phyloP scores from a whole-genome alignment of 1,140 invertebrate species.

The Platorchestia sp. region DNA sequence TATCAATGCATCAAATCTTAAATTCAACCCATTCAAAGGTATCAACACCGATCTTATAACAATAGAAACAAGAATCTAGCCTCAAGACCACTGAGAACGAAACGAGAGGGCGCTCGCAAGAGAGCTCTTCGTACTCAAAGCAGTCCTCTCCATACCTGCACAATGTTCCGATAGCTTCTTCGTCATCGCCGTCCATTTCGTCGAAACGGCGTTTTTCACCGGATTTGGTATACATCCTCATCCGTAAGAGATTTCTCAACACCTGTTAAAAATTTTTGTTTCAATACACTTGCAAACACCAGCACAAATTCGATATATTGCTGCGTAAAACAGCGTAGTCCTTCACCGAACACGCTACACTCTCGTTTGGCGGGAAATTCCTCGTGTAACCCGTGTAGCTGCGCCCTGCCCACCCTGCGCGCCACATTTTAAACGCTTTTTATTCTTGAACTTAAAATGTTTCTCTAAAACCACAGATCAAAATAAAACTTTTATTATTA shows the following conservation, averaged over 20 bases:
- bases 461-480: neutral
- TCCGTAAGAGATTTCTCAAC: conserved; percentile 20
- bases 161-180: conserved; percentile 47
- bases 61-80: neutral
- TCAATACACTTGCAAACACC: neutral
- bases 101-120: neutral
- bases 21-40: neutral
- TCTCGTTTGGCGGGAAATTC: conserved; percentile 54
- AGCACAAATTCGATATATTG: neutral
- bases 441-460: neutral
- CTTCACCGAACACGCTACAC: conserved; percentile 43
- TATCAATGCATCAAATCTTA: neutral
- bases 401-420: conserved; percentile 50
- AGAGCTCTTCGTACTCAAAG: neutral
- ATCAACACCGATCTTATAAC: neutral
- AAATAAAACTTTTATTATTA: neutral
- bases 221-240: conserved; percentile 49
- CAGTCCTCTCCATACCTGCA: conserved; percentile 41
- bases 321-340: conserved; percentile 52
- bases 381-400: conserved; percentile 46
- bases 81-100: neutral
- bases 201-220: conserved; percentile 51
- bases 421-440: conserved; percentile 26
- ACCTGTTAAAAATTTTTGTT: neutral
- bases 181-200: conserved; percentile 50